Evolutionary conservation across 2,797 vertebrate genomes (phyloP), one percentile per base, ranked within the genome.

Genomic region (Alcedo atthis): DNA sequence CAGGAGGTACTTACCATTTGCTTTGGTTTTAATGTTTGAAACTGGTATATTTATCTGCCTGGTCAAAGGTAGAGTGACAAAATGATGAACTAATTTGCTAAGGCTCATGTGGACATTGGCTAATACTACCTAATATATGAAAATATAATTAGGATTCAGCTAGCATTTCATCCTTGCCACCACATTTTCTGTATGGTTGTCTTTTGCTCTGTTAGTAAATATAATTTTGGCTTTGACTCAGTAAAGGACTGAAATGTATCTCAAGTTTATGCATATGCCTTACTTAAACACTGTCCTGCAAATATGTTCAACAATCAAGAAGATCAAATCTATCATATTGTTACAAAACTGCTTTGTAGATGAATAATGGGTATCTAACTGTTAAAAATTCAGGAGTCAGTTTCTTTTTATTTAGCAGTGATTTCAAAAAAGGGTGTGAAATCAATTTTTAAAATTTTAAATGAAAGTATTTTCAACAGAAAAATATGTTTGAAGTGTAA

Each of bases 111-210:
- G 68, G 81, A 88, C 66, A 62, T 20, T 74, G 26, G 62, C 46
- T 80, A 87, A 63, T 28, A 42, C 0, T 10, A 66, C 78, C 53
- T 55, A 85, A 51, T 68, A 82, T 19, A 48, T n/a, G 58, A 81
- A 89, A 93, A 87, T 21, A 91, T 61, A 85, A 87, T 77, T 77
- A 88, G 62, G 51, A 94, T 91, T 91, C 76, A 91, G 64, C 33
- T 54, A 71, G 84, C 81, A 69, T 91, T 85, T 92, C 61, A 82
- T 87, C 66, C 33, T 91, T 80, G 57, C 51, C 37, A 45, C 45
- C 0, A 0, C 17, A 14, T 85, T 93, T 91, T 87, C 90, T 80
- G 32, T 12, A 17, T 75, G n/a, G 20, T 54, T 54, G 59, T 81
- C 77, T 90, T 76, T 82, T 62, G 45, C 70, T 91, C 42, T 32